These are phyloP conservation scores for Drosophila helvetica DNA, from an alignment of 2,888 invertebrate genomes.

Conservation along the genomic window DNA sequence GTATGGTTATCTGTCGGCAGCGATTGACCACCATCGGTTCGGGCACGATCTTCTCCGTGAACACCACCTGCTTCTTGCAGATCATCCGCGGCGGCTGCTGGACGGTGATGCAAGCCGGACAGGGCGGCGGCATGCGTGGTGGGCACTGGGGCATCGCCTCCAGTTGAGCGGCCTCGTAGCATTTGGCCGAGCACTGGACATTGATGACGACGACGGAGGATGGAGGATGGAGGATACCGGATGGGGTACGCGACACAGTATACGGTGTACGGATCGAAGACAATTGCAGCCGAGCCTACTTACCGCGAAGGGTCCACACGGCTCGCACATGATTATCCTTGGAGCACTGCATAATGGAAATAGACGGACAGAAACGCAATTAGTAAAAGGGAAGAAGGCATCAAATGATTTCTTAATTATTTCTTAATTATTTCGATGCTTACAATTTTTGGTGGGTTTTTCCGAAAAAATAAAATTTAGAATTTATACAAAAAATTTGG, in stretches of 20 bases:
- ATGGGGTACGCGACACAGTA: not conserved
- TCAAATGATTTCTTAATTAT: not conserved
- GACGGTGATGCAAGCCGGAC: slow-evolving; percentile 80
- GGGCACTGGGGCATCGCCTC: slow-evolving; percentile 81
- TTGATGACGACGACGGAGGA: too few relatives aligned
- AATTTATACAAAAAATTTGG: slow-evolving; percentile 64
- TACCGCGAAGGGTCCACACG: slow-evolving; percentile 82
- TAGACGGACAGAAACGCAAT: not conserved
- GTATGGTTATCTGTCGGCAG: slow-evolving; percentile 80
- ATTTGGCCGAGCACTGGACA: slow-evolving; percentile 77
- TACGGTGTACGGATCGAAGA: not conserved
- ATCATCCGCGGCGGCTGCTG: slow-evolving; percentile 82
- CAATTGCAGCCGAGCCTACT: slow-evolving; percentile 44
- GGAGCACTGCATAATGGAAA: slow-evolving; percentile 44
- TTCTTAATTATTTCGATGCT: slow-evolving; percentile 27
- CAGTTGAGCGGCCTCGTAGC: slow-evolving; percentile 79
- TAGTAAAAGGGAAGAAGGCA: not conserved
- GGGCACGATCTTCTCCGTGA: slow-evolving; percentile 79
- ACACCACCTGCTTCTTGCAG: slow-evolving; percentile 81
- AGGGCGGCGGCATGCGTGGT: slow-evolving; percentile 77
- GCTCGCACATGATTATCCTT: slow-evolving; percentile 77
- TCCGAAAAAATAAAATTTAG: slow-evolving; percentile 34
- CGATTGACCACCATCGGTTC: slow-evolving; percentile 81
- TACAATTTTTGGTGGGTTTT: slow-evolving; percentile 46
- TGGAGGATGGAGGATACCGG: not conserved